Conservation (phyloP, 2,113 vertebrate genomes). For the Pterocles burchelli region DNA sequence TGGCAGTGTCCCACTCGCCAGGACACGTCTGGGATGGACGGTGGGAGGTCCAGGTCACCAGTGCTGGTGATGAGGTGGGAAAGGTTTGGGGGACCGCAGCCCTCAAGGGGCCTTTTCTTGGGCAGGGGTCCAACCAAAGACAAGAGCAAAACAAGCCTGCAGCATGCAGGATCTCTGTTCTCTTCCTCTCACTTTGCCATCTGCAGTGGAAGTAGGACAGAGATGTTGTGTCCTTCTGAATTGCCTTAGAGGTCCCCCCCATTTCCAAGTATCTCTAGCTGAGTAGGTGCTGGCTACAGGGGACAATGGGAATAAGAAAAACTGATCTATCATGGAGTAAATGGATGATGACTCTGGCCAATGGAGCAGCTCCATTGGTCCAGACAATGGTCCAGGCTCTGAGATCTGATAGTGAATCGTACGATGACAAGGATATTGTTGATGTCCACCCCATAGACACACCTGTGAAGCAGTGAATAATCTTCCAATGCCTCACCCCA, state of each 20-base stretch:
- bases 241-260: background rate
- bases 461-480: background rate
- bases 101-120: background rate
- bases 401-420: background rate
- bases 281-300: background rate
- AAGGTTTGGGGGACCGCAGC: background rate
- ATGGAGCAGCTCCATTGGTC: background rate
- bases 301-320: background rate
- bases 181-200: background rate
- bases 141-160: background rate
- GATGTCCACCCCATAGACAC: background rate
- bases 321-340: background rate
- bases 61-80: background rate
- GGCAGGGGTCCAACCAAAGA: background rate
- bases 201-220: background rate
- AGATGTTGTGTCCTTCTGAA: fast-evolving
- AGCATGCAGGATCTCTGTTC: background rate
- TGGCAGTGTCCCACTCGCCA: background rate
- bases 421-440: background rate
- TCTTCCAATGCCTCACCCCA: background rate
- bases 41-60: background rate
- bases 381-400: background rate
- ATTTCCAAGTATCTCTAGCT: background rate
- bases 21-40: background rate
- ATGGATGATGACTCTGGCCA: background rate